Percentiles rank a stretch among this genome's conserved stretches.
These are phyloP conservation scores for Ondatra zibethicus DNA, from an alignment of 2,113 vertebrate genomes.

Conservation along the genomic window DNA sequence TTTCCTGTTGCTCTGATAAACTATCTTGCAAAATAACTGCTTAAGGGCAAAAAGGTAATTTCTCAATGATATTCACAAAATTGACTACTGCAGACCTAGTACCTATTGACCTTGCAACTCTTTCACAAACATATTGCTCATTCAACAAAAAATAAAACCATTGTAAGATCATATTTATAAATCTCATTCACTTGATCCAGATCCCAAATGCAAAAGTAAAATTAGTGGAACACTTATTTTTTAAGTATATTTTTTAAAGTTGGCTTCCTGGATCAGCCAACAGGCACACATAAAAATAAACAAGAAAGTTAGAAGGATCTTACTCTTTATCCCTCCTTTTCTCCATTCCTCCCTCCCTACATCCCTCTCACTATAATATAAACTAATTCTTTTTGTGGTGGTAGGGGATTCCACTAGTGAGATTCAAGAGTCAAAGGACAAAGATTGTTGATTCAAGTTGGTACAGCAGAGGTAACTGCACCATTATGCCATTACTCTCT, in stretches of 20 bases:
- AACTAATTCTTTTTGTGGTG: background rate
- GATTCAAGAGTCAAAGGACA: background rate
- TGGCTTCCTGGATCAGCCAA: background rate
- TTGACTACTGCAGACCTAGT: background rate
- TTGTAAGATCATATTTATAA: background rate
- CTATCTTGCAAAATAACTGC: background rate
- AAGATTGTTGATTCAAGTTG: background rate
- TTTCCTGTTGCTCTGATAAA: background rate
- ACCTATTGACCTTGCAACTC: background rate
- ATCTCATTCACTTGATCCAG: background rate
- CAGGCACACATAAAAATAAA: background rate
- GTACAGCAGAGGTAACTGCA: background rate
- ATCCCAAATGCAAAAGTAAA: background rate
- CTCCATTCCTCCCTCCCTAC: accelerated
- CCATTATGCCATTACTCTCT: background rate
- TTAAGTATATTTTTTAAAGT: background rate
- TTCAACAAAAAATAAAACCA: background rate
- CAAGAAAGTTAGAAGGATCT: background rate
- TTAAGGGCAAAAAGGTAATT: background rate
- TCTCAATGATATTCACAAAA: background rate
- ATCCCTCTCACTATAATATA: background rate
- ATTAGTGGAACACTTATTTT: background rate
- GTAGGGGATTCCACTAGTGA: background rate
- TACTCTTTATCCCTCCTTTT: too few relatives aligned
- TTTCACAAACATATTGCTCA: background rate